Evolutionary conservation across 2,113 vertebrate genomes (phyloP).

Genomic region (Tor tambroides): DNA sequence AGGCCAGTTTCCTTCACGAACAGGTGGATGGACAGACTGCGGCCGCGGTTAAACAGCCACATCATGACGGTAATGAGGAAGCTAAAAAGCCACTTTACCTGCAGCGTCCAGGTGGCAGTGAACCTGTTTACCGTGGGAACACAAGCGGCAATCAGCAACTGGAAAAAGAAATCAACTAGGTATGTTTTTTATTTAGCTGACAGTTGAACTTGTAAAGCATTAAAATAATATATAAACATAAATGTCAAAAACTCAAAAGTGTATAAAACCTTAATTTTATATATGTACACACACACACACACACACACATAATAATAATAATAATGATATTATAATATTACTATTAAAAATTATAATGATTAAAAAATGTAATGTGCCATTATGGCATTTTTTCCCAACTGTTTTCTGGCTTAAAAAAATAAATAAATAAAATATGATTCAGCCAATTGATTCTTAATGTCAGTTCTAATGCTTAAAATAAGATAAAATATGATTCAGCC

Average conservation of each 20-base stretch:
- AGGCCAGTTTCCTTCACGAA: constrained; percentile 73
- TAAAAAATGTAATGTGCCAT: no score
- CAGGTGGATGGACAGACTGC: constrained; percentile 75
- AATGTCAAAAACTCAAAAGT: no score
- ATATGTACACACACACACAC: no score
- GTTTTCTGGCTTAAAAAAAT: no score
- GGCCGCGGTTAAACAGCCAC: constrained; percentile 68
- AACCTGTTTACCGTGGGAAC: constrained; percentile 36
- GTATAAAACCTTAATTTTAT: no score
- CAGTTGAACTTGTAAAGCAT: not conserved
- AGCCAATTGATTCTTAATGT: not conserved
- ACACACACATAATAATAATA: no score
- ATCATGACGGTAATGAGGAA: constrained; percentile 70
- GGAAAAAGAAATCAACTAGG: not conserved
- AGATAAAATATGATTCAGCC: not conserved
- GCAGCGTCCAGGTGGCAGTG: constrained; percentile 63
- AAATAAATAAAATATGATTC: not conserved
- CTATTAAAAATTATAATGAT: no score
- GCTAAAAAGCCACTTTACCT: constrained; percentile 61
- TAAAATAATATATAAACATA: no score
- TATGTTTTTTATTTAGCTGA: not conserved
- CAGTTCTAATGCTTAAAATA: not conserved
- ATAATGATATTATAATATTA: no score
- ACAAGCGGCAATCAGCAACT: not conserved
- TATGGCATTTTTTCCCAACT: no score